Base-by-base conservation (phyloP, 2,113 vertebrate species). In the Eolophus roseicapilla region DNA sequence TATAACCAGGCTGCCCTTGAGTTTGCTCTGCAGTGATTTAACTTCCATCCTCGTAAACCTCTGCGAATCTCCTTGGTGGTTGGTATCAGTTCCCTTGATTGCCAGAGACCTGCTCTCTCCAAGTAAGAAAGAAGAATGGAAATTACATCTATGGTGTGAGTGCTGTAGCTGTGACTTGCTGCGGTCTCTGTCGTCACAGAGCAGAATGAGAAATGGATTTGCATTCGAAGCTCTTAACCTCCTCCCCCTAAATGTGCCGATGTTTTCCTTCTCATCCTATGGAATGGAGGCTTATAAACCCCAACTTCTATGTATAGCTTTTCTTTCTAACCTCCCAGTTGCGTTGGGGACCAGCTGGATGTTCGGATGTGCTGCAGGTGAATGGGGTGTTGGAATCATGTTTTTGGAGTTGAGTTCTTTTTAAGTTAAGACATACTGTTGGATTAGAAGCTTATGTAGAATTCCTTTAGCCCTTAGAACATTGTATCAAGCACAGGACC, bases 191-290 rank as follows among this genome's bases (percentile, higher is more conserved):
- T 44, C 49, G 8, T 71, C 16, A 3, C 6, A 18, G 41, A 12
- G 46, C 12, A 33, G 31, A 70, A 55, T 3, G 23, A 63, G 59
- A 27, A 12, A 20, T n/a, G 8, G n/a, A 33, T 39, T 62, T 46
- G 6, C 11, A 3, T 52, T 59, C 23, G 17, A 11, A 90, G 31
- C 53, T 64, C n/a, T 74, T 37, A 29, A 33, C 19, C 47, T 47
- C 13, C 37, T 84, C 79, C 3, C 0, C 27, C 13, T 12, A 7
- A 64, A 18, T 1, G 8, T 12, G 29, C 7, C 0, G 0, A 7
- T 25, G 11, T 62, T 90, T 41, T 43, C 75, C 46, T 77, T 39
- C 57, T 31, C 3, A 3, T 37, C 50, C 37, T 27, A 19, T 60
- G 71, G 31, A 53, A 18, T 6, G 2, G 15, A 14, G 52, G 39